These are phyloP conservation scores for Actenoides hombroni DNA, from an alignment of 2,113 vertebrate species.

Conservation along the genomic window DNA sequence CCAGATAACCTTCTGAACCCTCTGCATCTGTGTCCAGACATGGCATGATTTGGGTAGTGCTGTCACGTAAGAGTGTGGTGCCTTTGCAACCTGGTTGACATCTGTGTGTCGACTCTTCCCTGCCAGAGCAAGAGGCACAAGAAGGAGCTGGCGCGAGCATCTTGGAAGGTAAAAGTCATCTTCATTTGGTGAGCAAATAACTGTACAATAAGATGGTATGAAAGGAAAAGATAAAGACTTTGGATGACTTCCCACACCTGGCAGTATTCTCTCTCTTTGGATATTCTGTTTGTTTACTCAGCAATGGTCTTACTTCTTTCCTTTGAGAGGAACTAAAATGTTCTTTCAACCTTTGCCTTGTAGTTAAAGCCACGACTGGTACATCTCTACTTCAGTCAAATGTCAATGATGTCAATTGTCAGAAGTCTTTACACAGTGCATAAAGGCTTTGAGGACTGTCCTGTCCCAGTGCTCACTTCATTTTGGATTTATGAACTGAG, in stretches of 20 bases:
- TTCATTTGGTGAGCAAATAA: not conserved
- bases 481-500: conserved; percentile 21
- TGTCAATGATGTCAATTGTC: conserved; percentile 49
- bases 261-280: not conserved
- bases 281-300: conserved; percentile 15
- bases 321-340: not conserved
- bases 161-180: not conserved
- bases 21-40: not conserved
- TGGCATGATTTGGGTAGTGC: not conserved
- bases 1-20: not conserved
- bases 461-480: not conserved
- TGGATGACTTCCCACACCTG: not conserved
- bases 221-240: not conserved
- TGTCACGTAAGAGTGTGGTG: not conserved
- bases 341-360: conserved; percentile 47
- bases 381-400: conserved; percentile 45
- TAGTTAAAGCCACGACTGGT: conserved; percentile 35
- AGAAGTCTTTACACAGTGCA: conserved; percentile 12
- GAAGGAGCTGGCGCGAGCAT: not conserved
- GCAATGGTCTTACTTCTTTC: conserved; percentile 22
- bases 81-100: not conserved
- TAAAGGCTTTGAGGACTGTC: not conserved
- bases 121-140: not conserved
- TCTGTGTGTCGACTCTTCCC: not conserved
- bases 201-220: not conserved